Base-by-base conservation (phyloP, 2,888 invertebrate species). In the Polylopha cassiicola region DNA sequence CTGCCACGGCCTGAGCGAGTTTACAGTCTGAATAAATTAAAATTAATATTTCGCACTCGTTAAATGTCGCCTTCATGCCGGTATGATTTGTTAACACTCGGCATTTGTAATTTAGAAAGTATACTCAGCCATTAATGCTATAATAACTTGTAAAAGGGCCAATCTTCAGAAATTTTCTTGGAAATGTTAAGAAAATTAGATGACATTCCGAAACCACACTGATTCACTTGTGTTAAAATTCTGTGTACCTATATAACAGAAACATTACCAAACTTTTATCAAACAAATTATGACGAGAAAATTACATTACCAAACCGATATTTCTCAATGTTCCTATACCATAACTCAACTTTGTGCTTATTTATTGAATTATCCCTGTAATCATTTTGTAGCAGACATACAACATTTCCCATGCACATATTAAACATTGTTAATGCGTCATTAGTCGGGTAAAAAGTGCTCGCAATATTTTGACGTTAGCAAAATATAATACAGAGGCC, bases 11-110 rank as follows among this genome's bases (percentile, higher is more conserved):
- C 68, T 62, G 60, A 65, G 58, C 69, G 66, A 66, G 73, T 67
- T 73, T 70, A 66, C 69, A 65, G 65, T 65, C 65, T 65, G 74
- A 74, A 79, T 79, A 74, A 73, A 81, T 82, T 80, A 77, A 79
- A 76, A 78, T 77, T 79, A 76, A 79, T 79, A 80, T 76, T 79
- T 76, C 65, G 66, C 72, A 71, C 71, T 72, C 67, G 66, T 64
- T 71, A 69, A 68, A 67, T 73, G 68, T 68, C 67, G 58, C 53
- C 56, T 59, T 65, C 63, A 66, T 63, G 58, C 58, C 50, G 48
- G 55, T 57, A 58, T 73, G 74, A 76, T 76, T 77, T 74, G 73
- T 76, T 75, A 66, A 72, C 69, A 70, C 64, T 61, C 55, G 59
- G 57, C 61, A 59, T 60, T 64, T 61, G 36, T 17, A 27, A 5